Evolutionary conservation across 2,797 vertebrate genomes (phyloP), one percentile per base, ranked within the genome.

Genomic region (Myoxocephalus aenaeus): DNA sequence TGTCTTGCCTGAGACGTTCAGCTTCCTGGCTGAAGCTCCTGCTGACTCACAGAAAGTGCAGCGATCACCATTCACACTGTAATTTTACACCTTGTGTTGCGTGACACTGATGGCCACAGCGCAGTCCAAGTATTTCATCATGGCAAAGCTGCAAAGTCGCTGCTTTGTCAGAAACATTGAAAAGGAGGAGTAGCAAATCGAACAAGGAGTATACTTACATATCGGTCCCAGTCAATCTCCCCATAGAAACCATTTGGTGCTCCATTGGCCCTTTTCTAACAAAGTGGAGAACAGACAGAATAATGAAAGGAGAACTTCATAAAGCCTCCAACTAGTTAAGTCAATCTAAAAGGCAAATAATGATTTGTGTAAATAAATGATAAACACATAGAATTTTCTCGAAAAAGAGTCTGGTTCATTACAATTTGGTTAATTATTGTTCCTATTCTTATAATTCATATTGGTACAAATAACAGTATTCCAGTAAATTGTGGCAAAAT

Each of bases 171-270:
- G 36, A 68, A 80, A 53, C 59, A 68, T 65, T 2, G 22, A 50
- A 48, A 69, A 15, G 25, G 25, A 40, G 5, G 1, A 61, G n/a
- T 7, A 25, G 34, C 1, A 7, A 69, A 14, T 17, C 25, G 58
- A 84, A 57, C 20, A 57, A 51, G 8, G 17, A 62, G 63, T 12
- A 65, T n/a, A 89, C 98, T 97, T 90, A 99, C 98, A 0, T 99
- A 99, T 97, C 98, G 95, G 92, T 99, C 97, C 98, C 98, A 99
- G 94, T 99, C 98, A 46, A 99, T 99, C 94, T 99, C 98, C 0
- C 98, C 97, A 14, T 98, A 99, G 93, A 99, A 99, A 86, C 98
- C 98, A 85, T 99, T 99, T 0, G 97, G 97, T 51, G 98, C 98
- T 29, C 98, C 98, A 0, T 99, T 99, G 25, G 96, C 92, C 92